Evolutionary conservation across 2,888 invertebrate genomes (phyloP), one percentile per base, ranked within the genome.

Genomic region (Chloroclysta siterata): DNA sequence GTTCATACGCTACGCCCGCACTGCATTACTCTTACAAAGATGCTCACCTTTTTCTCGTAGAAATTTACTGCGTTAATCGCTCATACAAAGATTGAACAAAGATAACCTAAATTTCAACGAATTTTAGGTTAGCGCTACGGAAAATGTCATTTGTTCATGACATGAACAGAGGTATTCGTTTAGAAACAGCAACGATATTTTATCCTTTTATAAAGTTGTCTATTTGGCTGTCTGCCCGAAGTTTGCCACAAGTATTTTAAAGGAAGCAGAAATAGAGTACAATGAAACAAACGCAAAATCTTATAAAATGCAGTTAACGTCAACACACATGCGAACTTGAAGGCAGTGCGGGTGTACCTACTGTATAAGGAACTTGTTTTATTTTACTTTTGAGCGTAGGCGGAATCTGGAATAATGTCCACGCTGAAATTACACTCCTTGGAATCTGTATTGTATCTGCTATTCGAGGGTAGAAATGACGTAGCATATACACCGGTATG

Each of bases 281-380:
- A 79, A 84, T 73, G 80, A 83, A 88, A 86, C 82, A 86, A 89
- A 90, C 80, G 81, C 84, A 84, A 81, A 85, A 87, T 87, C 85
- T 88, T 88, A 89, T 84, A 85, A 88, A 88, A 87, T 85, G 82
- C 84, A 85, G 87, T 90, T 87, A 89, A 85, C 82, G 85, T 90
- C 87, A 87, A 85, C 85, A 86, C 81, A 86, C 84, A 87, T 81
- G 82, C 78, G 82, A 77, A 79, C 75, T 75, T 51, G 51, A 77
- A 74, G 81, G 77, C 78, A 72, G 79, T 79, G 79, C 82, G 80
- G 80, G 74, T 80, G 80, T 79, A 80, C 36, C 36, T 39, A 39
- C 76, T 77, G 78, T 84, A 80, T 74, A 73, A 74, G 69, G 74
- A 80, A 81, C 77, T 84, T 80, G 77, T 77, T 84, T 84, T 86